Percentiles rank a stretch among this genome's conserved stretches.
Conservation (phyloP, 2,797 vertebrate species). For the Enteromius viviparus region DNA sequence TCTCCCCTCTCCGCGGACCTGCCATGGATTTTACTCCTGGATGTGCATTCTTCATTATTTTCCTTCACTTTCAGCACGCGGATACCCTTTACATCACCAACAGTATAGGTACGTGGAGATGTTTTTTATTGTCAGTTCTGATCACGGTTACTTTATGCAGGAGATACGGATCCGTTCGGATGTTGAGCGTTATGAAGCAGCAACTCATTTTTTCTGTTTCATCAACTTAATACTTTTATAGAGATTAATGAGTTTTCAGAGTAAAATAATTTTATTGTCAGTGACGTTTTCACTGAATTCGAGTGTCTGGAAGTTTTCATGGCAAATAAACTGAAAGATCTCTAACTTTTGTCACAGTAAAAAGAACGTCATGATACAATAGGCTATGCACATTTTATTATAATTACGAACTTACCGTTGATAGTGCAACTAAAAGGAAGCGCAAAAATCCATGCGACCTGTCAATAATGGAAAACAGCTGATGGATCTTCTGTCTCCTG, state of each 20-base stretch:
- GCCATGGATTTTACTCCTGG: slow-evolving; percentile 67
- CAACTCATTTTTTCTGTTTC: slow-evolving; percentile 28
- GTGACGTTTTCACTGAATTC: slow-evolving; percentile 22
- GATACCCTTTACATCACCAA: slow-evolving; percentile 65
- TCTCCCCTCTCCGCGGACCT: slow-evolving; percentile 58
- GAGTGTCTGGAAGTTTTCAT: slow-evolving; percentile 45
- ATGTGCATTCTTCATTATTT: slow-evolving; percentile 60
- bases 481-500: slow-evolving; percentile 34
- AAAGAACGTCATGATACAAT: slow-evolving; percentile 1
- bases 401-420: not conserved
- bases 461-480: slow-evolving; percentile 41
- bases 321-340: not conserved
- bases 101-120: slow-evolving; percentile 63
- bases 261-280: not conserved
- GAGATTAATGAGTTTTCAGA: not conserved
- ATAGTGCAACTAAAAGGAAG: slow-evolving; percentile 11
- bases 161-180: slow-evolving; percentile 26
- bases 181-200: slow-evolving; percentile 21
- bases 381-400: not conserved
- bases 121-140: slow-evolving; percentile 37
- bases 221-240: slow-evolving; percentile 17
- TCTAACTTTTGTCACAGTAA: slow-evolving; percentile 25
- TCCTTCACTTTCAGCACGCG: slow-evolving; percentile 58
- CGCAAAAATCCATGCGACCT: not conserved
- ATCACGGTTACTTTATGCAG: slow-evolving; percentile 45